phyloP scores from a whole-genome alignment of 2,888 invertebrate species.

The Phalangium opilio region DNA sequence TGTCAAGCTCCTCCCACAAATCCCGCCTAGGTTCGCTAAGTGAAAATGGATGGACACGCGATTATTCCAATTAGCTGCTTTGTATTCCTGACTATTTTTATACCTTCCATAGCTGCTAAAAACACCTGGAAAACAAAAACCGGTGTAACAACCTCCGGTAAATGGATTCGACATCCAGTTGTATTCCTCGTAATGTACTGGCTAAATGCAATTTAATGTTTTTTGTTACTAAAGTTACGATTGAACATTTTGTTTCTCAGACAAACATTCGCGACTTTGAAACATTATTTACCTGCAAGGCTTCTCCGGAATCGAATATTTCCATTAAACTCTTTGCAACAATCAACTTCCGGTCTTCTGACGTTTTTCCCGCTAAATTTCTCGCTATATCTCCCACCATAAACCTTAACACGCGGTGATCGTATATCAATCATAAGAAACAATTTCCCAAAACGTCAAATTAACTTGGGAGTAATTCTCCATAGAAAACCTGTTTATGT shows the following conservation, averaged over 20 bases:
- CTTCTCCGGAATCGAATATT: constrained; percentile 24
- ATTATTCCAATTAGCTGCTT: no score
- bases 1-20: no score
- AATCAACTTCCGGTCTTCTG: constrained; percentile 23
- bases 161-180: constrained; percentile 29
- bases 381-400: constrained; percentile 26
- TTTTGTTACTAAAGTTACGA: no score
- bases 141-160: constrained; percentile 30
- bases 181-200: constrained; percentile 25
- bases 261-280: neutral
- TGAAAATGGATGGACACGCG: no score
- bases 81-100: constrained; percentile 1
- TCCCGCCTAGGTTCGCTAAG: no score
- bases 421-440: neutral
- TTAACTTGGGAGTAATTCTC: no score
- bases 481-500: no score
- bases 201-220: constrained; percentile 5
- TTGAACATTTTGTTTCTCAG: no score
- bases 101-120: constrained; percentile 28
- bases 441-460: no score
- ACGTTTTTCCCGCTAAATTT: constrained; percentile 17
- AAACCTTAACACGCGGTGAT: constrained; percentile 24
- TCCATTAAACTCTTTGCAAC: constrained; percentile 24
- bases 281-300: constrained; percentile 21
- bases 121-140: constrained; percentile 28